Conservation (phyloP, 1,140 invertebrate genomes). For the Scaptodrosophila lebanonensis region DNA sequence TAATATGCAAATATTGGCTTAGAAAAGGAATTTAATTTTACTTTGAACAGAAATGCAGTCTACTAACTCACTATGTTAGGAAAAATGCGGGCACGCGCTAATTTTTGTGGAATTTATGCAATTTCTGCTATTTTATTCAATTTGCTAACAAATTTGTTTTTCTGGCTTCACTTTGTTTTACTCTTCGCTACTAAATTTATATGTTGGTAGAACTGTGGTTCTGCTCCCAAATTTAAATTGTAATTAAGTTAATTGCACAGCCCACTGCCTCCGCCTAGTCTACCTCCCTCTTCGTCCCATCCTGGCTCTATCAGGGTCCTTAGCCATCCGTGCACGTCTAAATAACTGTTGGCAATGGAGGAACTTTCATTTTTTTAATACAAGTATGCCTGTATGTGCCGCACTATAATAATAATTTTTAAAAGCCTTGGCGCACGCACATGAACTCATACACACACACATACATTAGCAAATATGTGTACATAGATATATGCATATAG, state of each 20-base stretch:
- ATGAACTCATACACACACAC: too few relatives aligned
- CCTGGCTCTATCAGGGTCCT: too few relatives aligned
- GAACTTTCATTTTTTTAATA: slow-evolving; percentile 5
- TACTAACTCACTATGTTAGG: too few relatives aligned
- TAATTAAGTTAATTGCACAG: slow-evolving; percentile 66
- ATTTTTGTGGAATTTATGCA: slow-evolving; percentile 27
- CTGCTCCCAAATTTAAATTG: slow-evolving; percentile 28
- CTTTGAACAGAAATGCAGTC: too few relatives aligned
- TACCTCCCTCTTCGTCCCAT: slow-evolving; percentile 13
- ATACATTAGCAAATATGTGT: too few relatives aligned
- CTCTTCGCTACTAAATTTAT: too few relatives aligned
- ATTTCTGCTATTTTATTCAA: slow-evolving; percentile 33
- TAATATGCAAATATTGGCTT: too few relatives aligned
- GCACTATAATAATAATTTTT: slow-evolving; percentile 28
- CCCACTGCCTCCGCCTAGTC: slow-evolving; percentile 11
- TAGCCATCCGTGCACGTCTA: too few relatives aligned
- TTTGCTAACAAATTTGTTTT: slow-evolving; percentile 35
- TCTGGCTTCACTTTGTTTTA: neutral
- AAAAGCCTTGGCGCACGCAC: too few relatives aligned
- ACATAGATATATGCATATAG: neutral
- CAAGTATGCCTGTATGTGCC: slow-evolving; percentile 16
- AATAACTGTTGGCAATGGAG: too few relatives aligned
- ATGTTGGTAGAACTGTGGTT: neutral
- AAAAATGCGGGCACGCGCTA: slow-evolving; percentile 28
- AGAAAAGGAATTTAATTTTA: too few relatives aligned